phyloP scores from a whole-genome alignment of 2,797 vertebrate species.

The Hydrophis major region DNA sequence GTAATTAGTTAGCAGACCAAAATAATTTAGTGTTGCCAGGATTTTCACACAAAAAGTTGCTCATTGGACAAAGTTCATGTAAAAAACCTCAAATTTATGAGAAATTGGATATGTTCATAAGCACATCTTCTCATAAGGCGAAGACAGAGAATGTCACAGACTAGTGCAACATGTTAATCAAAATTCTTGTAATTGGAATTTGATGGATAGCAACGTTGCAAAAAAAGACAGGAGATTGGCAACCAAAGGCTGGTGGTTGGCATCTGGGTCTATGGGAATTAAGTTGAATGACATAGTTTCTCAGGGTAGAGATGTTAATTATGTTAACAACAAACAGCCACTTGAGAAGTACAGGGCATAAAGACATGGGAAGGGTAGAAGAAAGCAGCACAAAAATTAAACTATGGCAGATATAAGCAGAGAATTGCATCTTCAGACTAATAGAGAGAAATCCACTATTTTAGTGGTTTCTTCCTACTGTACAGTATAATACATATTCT shows the following conservation, averaged over 20 bases:
- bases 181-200: background rate
- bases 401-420: background rate
- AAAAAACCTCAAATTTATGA: background rate
- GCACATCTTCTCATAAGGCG: background rate
- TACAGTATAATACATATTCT: background rate
- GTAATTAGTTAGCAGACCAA: background rate
- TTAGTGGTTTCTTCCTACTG: background rate
- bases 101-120: background rate
- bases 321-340: background rate
- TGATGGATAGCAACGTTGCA: background rate
- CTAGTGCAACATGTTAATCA: background rate
- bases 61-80: background rate
- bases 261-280: background rate
- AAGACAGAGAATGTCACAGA: background rate
- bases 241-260: background rate
- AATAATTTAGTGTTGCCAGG: background rate
- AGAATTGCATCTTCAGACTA: background rate
- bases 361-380: background rate
- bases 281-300: background rate
- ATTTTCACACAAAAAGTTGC: background rate
- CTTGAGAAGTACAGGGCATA: background rate
- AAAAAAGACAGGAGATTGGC: background rate
- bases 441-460: background rate
- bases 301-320: background rate
- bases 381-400: background rate